Conservation (phyloP, 2,113 vertebrate genomes). For the Planiliza haematocheilus region DNA sequence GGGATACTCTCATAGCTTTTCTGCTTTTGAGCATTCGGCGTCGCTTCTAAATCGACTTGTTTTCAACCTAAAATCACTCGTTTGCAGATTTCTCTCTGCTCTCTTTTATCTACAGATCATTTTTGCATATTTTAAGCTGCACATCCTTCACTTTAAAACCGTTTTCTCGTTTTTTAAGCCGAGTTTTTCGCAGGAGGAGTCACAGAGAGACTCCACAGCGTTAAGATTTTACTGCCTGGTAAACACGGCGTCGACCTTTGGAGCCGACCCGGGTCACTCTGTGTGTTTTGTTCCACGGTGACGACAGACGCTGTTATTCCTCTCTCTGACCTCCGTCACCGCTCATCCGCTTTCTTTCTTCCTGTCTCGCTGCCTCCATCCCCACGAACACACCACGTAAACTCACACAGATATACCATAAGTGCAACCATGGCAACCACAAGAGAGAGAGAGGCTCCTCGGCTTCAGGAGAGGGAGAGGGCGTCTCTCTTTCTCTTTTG, state of each 20-base stretch:
- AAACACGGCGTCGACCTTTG: constrained; percentile 67
- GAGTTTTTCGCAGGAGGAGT: too few relatives aligned
- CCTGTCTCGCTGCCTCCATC: constrained; percentile 65
- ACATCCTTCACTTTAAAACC: too few relatives aligned
- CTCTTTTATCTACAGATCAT: too few relatives aligned
- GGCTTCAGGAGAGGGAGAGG: constrained; percentile 55
- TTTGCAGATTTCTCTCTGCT: too few relatives aligned
- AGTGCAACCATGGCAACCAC: constrained; percentile 57
- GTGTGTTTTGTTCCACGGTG: constrained; percentile 43
- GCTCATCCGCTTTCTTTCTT: constrained; percentile 56
- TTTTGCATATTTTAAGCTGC: too few relatives aligned
- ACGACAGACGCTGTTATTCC: constrained; percentile 37
- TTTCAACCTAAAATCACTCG: too few relatives aligned
- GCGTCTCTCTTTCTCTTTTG: constrained; percentile 63
- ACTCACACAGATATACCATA: constrained; percentile 19
- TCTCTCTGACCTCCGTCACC: constrained; percentile 44
- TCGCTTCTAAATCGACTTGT: too few relatives aligned
- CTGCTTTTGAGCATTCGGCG: too few relatives aligned
- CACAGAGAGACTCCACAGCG: neutral
- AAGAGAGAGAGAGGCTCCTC: constrained; percentile 25
- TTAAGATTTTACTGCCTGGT: constrained; percentile 55
- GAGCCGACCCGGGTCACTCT: constrained; percentile 40
- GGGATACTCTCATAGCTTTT: too few relatives aligned
- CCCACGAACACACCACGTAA: constrained; percentile 30
- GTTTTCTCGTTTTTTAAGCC: too few relatives aligned